Conservation (phyloP, 2,113 vertebrate species). For the Ameiurus melas region DNA sequence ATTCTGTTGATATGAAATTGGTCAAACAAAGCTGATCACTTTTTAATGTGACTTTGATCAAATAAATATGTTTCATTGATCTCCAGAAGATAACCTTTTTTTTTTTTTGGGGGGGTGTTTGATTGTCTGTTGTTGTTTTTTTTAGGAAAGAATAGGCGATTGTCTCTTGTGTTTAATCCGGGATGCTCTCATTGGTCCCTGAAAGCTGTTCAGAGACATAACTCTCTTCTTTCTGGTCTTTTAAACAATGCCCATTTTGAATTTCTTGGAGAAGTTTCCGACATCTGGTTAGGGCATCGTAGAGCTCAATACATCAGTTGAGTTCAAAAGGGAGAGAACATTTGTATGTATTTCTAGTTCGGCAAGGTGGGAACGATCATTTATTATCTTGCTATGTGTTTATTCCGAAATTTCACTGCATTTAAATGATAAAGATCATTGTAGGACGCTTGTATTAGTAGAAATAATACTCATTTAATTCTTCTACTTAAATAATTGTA, state of each 20-base stretch:
- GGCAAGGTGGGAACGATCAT: not conserved
- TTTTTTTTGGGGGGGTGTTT: no score
- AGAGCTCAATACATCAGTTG: not conserved
- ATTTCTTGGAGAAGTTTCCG: not conserved
- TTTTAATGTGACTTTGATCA: not conserved
- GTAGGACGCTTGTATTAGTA: not conserved
- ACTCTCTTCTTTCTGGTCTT: not conserved
- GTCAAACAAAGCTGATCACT: not conserved
- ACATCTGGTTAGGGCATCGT: not conserved
- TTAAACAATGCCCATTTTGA: constrained; percentile 3
- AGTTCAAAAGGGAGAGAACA: not conserved
- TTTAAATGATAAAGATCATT: not conserved
- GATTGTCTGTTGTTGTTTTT: not conserved
- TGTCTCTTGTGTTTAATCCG: not conserved
- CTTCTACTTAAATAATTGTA: not conserved
- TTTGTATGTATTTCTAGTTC: not conserved
- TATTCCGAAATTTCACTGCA: not conserved
- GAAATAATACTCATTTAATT: not conserved
- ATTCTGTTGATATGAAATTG: no score
- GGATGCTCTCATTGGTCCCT: not conserved
- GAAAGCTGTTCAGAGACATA: no score
- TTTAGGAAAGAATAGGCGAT: not conserved
- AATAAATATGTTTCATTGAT: not conserved
- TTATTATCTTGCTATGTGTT: not conserved
- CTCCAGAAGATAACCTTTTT: not conserved